These are phyloP conservation scores for Calameuta filiformis DNA, from an alignment of 2,888 invertebrate genomes.

Conservation along the genomic window DNA sequence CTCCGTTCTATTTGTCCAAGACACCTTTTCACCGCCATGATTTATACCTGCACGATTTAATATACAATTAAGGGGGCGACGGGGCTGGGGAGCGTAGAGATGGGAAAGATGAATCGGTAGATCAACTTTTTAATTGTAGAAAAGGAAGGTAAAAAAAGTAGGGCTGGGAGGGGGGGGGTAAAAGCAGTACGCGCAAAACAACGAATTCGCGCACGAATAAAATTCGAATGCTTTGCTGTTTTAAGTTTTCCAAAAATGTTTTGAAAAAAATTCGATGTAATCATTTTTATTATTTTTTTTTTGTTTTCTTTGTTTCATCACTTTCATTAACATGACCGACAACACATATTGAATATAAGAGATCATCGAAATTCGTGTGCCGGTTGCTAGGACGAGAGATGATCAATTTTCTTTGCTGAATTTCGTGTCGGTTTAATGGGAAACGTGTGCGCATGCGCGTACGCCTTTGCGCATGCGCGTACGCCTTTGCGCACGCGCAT, in stretches of 20 bases:
- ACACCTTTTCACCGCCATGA: conserved; percentile 24
- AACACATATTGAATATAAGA: not conserved
- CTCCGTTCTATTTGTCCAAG: conserved; percentile 15
- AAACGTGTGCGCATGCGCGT: too few relatives aligned
- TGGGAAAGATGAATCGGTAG: too few relatives aligned
- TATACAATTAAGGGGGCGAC: not conserved
- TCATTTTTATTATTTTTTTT: not conserved
- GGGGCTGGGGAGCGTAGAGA: too few relatives aligned
- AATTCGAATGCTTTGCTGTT: not conserved
- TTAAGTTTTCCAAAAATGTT: not conserved
- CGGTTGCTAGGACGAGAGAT: not conserved
- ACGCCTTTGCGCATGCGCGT: too few relatives aligned
- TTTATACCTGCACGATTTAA: conserved; percentile 28
- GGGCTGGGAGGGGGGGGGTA: not conserved
- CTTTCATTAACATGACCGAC: not conserved
- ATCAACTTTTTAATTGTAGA: not conserved
- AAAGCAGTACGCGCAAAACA: not conserved
- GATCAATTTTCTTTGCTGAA: not conserved
- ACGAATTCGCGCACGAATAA: not conserved
- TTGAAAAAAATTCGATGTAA: not conserved
- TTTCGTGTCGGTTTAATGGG: not conserved
- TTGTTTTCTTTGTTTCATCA: not conserved
- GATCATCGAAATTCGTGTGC: not conserved
- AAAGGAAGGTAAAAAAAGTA: not conserved
- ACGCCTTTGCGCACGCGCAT: too few relatives aligned